Evolutionary conservation across 2,113 vertebrate species (phyloP).

Genomic region (Pogonocichla stellata): DNA sequence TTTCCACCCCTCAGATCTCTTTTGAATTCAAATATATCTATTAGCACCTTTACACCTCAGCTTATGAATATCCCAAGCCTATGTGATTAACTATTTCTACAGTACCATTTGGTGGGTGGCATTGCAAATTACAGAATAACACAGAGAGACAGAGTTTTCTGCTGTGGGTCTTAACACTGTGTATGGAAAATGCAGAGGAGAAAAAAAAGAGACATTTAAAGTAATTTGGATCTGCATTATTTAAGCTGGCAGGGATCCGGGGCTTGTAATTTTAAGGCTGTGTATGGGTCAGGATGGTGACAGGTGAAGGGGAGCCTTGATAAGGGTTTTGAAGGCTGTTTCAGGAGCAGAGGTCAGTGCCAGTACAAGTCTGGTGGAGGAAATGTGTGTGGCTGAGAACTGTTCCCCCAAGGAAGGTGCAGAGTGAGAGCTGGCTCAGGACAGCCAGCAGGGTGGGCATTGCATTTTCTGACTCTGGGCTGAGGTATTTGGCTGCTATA

Average conservation of each 20-base stretch:
- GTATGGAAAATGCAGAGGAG: not conserved
- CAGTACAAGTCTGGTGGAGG: not conserved
- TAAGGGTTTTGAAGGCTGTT: not conserved
- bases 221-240: not conserved
- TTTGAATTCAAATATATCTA: conserved; percentile 50
- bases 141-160: not conserved
- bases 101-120: conserved; percentile 19
- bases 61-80: not conserved
- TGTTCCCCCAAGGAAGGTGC: not conserved
- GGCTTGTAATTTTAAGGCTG: not conserved
- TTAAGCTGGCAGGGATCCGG: not conserved
- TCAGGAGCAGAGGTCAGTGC: not conserved
- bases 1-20: conserved; percentile 12
- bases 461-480: not conserved
- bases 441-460: not conserved
- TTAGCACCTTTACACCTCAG: conserved; percentile 40
- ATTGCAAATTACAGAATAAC: conserved; percentile 9
- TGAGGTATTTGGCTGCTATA: not conserved
- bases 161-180: not conserved
- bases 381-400: not conserved
- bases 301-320: not conserved
- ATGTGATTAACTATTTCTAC: conserved; percentile 22
- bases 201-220: not conserved
- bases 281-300: not conserved
- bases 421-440: not conserved